These are phyloP conservation scores for Tubulanus polymorphus DNA, from an alignment of 2,888 invertebrate species.

Conservation along the genomic window DNA sequence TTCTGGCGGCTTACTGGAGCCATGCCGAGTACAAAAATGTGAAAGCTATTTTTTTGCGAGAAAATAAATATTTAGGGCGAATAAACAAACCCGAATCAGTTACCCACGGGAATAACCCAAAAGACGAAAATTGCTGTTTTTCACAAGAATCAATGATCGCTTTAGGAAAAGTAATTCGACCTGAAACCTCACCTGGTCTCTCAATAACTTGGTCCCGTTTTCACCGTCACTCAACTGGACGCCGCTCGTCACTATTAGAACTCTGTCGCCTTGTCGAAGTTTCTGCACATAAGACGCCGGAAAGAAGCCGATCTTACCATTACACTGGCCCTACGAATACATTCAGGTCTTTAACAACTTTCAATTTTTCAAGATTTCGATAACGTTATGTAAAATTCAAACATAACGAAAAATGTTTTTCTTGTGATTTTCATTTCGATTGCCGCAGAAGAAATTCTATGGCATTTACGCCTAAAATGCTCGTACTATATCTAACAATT, in stretches of 20 bases:
- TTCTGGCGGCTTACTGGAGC: no score
- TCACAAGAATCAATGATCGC: background rate
- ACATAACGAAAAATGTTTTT: background rate
- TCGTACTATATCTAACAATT: no score
- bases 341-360: background rate
- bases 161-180: background rate
- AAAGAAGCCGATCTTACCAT: slow-evolving; percentile 86
- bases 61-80: no score
- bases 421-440: background rate
- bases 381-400: background rate
- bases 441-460: no score
- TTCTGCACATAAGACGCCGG: slow-evolving; percentile 92
- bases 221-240: slow-evolving; percentile 73
- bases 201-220: slow-evolving; percentile 75
- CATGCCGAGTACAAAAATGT: no score
- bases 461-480: no score
- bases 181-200: slow-evolving; percentile 68
- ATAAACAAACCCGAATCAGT: no score
- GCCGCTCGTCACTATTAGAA: slow-evolving; percentile 82
- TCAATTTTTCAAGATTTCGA: background rate
- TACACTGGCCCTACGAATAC: slow-evolving; percentile 71
- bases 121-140: background rate
- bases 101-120: no score
- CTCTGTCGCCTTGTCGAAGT: slow-evolving; percentile 82
- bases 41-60: no score